Evolutionary conservation across 2,888 invertebrate species (phyloP), one percentile per base, ranked within the genome.

Genomic region (Rhagonycha fulva): DNA sequence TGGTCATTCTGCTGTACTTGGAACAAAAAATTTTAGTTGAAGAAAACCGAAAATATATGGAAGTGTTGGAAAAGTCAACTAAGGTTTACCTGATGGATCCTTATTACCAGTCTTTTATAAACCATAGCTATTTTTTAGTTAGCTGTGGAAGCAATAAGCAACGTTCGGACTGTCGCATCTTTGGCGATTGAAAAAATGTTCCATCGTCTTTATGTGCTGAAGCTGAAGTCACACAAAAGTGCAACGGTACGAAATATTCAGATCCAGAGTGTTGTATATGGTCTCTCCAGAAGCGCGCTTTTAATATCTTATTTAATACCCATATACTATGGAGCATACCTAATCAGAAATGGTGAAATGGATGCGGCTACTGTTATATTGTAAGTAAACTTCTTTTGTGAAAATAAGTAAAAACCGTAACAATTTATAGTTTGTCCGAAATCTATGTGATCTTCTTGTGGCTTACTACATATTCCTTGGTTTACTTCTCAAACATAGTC

Each of bases 401-500:
- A 19, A 19, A 2, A 19, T 19, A 19, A 19, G 1, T 9, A 7
- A 47, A 2, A n/a, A 7, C n/a, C n/a, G 0, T 7, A n/a, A n/a
- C 7, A n/a, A 14, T 14, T 82, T 85, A 28, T 81, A 94, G 94
- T 85, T 93, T 94, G 19, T 92, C 93, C 0, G 94, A 95, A 87
- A 92, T 93, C 0, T 85, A 94, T 12, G 89, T 94, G 62, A 92
- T 93, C 91, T 93, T 93, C 9, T 91, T 93, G 0, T 90, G 92
- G 0, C 91, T 93, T 14, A 92, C 94, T 19, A 93, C 90, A 7
- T 90, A 90, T 80, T 90, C 90, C 0, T 90, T 93, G 71, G 92
- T 93, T 0, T 95, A 94, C 86, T 93, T 95, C 0, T 95, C 95
- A 5, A 95, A 95, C 86, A 92, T 95, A 87, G 93, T 94, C 82